Evolutionary conservation across 2,113 vertebrate genomes (phyloP), one percentile per base, ranked within the genome.

Genomic region (Dasypus novemcinctus): DNA sequence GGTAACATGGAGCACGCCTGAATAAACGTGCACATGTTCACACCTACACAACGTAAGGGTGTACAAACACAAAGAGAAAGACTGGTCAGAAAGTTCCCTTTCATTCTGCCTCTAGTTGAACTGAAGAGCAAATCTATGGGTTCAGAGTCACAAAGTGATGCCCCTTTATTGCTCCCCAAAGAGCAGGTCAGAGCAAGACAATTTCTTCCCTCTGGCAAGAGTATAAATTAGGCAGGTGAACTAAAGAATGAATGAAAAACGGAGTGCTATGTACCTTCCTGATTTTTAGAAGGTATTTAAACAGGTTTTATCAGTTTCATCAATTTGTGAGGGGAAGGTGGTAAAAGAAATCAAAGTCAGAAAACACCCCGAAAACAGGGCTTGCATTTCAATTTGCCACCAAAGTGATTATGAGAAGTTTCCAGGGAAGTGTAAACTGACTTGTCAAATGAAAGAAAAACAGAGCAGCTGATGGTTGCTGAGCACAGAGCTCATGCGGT

Each of bases 191-290:
- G 43, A 95, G 78, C 23, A 95, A 93, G 95, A 97, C 89, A 97
- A 96, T 94, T 97, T 97, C 72, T 97, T 90, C 92, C 97, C 93
- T 96, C 96, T 96, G 95, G 96, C 94, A 93, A 97, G 94, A 97
- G 95, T 94, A 88, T 96, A 97, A 94, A 96, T 97, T 96, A 96
- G 81, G 83, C 94, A 64, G 38, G 12, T 57, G 21, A 72, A 15
- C 31, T 68, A 46, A 76, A 71, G 68, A 12, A 61, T 71, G 33
- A 93, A 95, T 5, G 4, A 54, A 71, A 96, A 95, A 76, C 66
- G 18, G 49, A 90, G 79, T 38, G 23, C 57, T 38, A 20, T 14
- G 23, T 13, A 61, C 17, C 13, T 68, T 54, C 41, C 49, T n/a
- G 54, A 64, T 72, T 93, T 95, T 59, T 81, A 80, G 5, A 80